Percentiles rank a stretch among this genome's conserved stretches.
phyloP scores from a whole-genome alignment of 2,888 invertebrate species.

The Drepana falcataria region DNA sequence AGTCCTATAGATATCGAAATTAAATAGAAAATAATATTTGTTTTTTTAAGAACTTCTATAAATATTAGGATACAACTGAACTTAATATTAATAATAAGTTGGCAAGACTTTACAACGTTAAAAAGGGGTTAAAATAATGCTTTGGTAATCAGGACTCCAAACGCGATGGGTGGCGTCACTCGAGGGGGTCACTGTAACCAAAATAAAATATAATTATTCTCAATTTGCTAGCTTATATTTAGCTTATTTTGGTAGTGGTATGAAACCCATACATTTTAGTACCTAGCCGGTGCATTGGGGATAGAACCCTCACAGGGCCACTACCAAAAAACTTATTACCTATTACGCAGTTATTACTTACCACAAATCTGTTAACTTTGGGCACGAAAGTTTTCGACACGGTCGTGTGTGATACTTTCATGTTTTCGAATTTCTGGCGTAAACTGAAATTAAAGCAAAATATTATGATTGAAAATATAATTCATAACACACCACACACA shows the following conservation, averaged over 20 bases:
- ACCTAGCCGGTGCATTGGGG: too few relatives aligned
- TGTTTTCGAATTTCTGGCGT: constrained; percentile 92
- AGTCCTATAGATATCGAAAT: constrained; percentile 20
- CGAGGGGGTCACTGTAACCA: constrained; percentile 49
- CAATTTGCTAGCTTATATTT: background rate
- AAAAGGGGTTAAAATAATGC: constrained; percentile 39
- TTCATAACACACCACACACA: too few relatives aligned
- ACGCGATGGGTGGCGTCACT: constrained; percentile 10
- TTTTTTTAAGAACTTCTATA: constrained; percentile 10
- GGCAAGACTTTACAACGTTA: constrained; percentile 46
- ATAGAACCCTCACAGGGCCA: too few relatives aligned
- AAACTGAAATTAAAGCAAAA: constrained; percentile 71
- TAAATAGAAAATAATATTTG: constrained; percentile 14
- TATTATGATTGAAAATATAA: background rate
- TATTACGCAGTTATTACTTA: constrained; percentile 70
- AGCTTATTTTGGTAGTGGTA: background rate
- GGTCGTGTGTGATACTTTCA: constrained; percentile 78
- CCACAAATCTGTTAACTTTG: constrained; percentile 95
- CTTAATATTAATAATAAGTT: constrained; percentile 9
- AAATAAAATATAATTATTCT: constrained; percentile 9
- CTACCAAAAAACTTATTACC: too few relatives aligned
- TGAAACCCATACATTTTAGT: too few relatives aligned
- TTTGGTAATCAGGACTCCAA: constrained; percentile 50
- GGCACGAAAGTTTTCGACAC: constrained; percentile 66
- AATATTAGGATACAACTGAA: constrained; percentile 19